A percentile compares a stretch with the other conserved stretches of the same genome.
phyloP scores from a whole-genome alignment of 1,140 invertebrate genomes.

The Alviniconcha marisindica region DNA sequence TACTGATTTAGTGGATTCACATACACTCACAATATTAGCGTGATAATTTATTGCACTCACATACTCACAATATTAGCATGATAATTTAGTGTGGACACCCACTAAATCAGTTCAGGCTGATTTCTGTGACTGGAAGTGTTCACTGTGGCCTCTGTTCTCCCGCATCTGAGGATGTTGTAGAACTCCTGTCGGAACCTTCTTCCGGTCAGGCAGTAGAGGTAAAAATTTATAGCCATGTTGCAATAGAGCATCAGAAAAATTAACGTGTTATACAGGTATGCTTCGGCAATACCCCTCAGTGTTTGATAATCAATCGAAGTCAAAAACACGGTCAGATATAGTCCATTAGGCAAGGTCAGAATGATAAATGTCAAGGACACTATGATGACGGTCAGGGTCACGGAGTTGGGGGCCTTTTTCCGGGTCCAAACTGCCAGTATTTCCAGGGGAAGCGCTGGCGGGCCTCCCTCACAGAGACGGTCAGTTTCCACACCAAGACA shows the following conservation, averaged over 20 bases:
- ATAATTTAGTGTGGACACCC: too few relatives aligned
- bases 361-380: not conserved
- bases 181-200: not conserved
- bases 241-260: not conserved
- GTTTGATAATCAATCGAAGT: not conserved
- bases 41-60: too few relatives aligned
- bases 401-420: not conserved
- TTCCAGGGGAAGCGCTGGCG: not conserved
- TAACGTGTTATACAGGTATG: not conserved
- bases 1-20: too few relatives aligned
- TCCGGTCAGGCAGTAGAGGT: constrained; percentile 6
- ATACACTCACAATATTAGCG: too few relatives aligned
- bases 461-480: not conserved
- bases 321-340: not conserved
- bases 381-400: constrained; percentile 10
- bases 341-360: not conserved
- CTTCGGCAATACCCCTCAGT: not conserved
- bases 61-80: too few relatives aligned
- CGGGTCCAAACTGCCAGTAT: not conserved
- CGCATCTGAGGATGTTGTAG: not conserved
- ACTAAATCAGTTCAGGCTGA: too few relatives aligned
- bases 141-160: too few relatives aligned
- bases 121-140: too few relatives aligned
- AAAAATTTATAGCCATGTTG: not conserved
- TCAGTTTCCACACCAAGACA: not conserved